Evolutionary conservation across 2,888 invertebrate species (phyloP), one percentile per base, ranked within the genome.

Genomic region (Cheilosia urbana): DNA sequence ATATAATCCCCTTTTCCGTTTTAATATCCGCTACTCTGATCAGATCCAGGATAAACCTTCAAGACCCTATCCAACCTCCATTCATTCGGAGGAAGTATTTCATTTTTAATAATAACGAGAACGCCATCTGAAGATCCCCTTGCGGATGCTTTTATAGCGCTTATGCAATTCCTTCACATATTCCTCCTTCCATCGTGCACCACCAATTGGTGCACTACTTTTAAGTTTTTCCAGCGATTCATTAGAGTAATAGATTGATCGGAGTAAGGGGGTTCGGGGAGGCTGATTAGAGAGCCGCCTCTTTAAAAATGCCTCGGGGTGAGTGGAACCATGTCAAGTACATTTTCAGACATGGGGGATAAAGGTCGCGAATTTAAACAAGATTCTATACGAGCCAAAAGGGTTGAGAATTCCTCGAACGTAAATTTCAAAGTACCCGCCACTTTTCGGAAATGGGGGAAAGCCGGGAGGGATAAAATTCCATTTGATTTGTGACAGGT

Each of bases 181-280:
- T n/a, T n/a, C 42, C 42, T 47, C 47, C 2, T 47, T 47, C 47
- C 47, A 47, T 2, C 47, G 47, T 11, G n/a, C n/a, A 47, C 47
- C 2, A 15, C n/a, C n/a, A 85, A 71, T 34, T 79, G 58, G 2
- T 42, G 34, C 2, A 40, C 49, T 6, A 30, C 42, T 40, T 66
- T 40, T n/a, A 76, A 60, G n/a, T 57, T 66, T 53, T 37, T 57
- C 66, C 66, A 53, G 11, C 66, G 27, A 42, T 66, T 66, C n/a
- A 66, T 53, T 1, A 66, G 1, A 6, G 17, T 66, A 6, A 55
- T 5, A 1, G 24, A 66, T 0, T 42, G 13, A 13, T 53, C 24
- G 6, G 4, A 5, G 2, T 42, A 15, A 4, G 68, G 13, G 3
- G 68, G 68, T 13, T 55, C 47, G 9, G 24, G 76, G 13, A 24